These are phyloP conservation scores for Cerastis leucographa DNA, from an alignment of 2,888 invertebrate genomes.

Conservation along the genomic window DNA sequence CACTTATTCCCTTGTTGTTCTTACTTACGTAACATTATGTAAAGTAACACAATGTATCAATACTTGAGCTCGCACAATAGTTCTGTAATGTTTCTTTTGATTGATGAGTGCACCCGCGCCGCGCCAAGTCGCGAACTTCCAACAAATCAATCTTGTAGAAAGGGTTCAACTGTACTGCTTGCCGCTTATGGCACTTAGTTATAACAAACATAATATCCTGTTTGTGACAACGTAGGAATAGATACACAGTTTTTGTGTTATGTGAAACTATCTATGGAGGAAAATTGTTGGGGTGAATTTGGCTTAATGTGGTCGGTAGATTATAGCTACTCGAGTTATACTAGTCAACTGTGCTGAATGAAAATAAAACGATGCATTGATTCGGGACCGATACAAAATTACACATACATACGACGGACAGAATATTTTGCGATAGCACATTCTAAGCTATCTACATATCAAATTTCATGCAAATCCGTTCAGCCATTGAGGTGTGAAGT, in stretches of 20 bases:
- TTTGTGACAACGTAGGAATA: slow-evolving; percentile 48
- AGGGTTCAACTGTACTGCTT: slow-evolving; percentile 46
- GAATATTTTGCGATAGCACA: neutral
- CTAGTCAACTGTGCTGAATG: no score
- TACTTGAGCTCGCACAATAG: slow-evolving; percentile 38
- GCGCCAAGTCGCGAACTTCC: slow-evolving; percentile 40
- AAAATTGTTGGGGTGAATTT: no score
- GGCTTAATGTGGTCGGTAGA: no score
- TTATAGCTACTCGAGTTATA: no score
- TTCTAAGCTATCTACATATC: neutral
- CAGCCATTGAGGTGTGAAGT: no score
- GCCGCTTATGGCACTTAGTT: slow-evolving; percentile 42
- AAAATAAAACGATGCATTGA: no score
- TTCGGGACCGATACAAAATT: no score
- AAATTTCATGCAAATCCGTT: no score
- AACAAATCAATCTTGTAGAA: slow-evolving; percentile 62
- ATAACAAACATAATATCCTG: slow-evolving; percentile 58
- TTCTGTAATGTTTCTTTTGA: slow-evolving; percentile 52
- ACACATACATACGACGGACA: no score
- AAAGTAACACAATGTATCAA: slow-evolving; percentile 30
- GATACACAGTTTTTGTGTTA: slow-evolving; percentile 23
- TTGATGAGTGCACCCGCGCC: slow-evolving; percentile 56
- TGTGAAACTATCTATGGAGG: neutral
- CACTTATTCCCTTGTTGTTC: slow-evolving; percentile 1
- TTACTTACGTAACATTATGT: slow-evolving; percentile 33